These are phyloP conservation scores for Heliothis subflexa DNA, from an alignment of 1,140 invertebrate species.

Conservation along the genomic window DNA sequence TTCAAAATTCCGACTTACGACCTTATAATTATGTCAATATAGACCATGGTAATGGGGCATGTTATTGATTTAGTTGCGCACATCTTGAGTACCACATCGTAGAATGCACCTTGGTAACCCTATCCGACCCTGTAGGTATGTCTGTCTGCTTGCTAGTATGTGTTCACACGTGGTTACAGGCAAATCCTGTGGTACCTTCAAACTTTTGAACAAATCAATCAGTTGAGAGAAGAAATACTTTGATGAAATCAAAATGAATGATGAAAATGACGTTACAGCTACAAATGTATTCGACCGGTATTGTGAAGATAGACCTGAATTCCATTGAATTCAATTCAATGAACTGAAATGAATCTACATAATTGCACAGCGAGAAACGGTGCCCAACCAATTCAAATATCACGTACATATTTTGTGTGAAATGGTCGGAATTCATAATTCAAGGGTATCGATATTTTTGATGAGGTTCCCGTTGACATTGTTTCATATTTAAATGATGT, in stretches of 20 bases:
- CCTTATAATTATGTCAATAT: constrained; percentile 2
- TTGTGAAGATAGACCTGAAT: constrained; percentile 26
- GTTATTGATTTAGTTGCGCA: constrained; percentile 62
- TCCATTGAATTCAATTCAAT: constrained; percentile 11
- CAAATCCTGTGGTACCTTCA: background rate
- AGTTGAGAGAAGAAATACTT: background rate
- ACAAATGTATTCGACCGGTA: constrained; percentile 12
- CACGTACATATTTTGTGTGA: background rate
- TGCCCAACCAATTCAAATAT: constrained; percentile 26
- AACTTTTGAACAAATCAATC: background rate
- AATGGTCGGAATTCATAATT: constrained; percentile 1
- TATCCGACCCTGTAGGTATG: constrained; percentile 42
- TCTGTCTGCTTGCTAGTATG: constrained; percentile 44
- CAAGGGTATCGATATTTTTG: background rate
- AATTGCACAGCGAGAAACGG: constrained; percentile 12
- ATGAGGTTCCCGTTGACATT: background rate
- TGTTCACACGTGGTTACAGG: background rate
- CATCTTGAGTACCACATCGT: constrained; percentile 61
- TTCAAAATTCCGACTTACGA: background rate
- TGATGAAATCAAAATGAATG: constrained; percentile 3
- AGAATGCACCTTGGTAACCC: constrained; percentile 59
- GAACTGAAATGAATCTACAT: constrained; percentile 45
- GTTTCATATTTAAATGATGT: background rate
- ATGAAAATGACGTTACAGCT: constrained; percentile 5
- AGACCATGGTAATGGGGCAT: constrained; percentile 65